Evolutionary conservation across 2,113 vertebrate species (phyloP).

Genomic region (Ailurus styani): DNA sequence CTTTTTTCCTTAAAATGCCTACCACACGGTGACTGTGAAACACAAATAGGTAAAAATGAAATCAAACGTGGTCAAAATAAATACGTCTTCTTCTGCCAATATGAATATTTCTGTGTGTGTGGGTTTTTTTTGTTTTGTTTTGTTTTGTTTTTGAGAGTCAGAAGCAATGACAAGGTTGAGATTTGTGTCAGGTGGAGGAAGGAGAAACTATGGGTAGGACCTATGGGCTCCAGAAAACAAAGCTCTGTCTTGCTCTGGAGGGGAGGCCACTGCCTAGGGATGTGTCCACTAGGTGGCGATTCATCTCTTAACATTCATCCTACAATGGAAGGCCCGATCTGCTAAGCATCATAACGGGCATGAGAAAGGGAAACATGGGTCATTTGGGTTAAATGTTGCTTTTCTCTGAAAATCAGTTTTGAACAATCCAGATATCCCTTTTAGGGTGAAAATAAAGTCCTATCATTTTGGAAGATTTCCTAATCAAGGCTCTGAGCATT

Average conservation of each 20-base stretch:
- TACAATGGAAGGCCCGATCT: neutral
- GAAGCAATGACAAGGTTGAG: neutral
- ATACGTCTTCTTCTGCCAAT: neutral
- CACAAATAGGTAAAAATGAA: constrained; percentile 15
- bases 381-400: neutral
- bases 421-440: neutral
- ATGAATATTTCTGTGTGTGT: neutral
- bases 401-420: neutral
- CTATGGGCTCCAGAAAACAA: constrained; percentile 39
- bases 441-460: neutral
- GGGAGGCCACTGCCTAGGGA: neutral
- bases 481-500: neutral
- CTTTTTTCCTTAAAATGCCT: neutral
- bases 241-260: neutral
- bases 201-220: neutral
- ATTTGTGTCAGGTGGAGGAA: neutral
- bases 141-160: neutral
- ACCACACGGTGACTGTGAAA: neutral
- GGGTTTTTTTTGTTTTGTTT: neutral
- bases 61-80: neutral
- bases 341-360: neutral
- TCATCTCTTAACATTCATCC: constrained; percentile 28
- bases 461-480: neutral
- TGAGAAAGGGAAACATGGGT: neutral
- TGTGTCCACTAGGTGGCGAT: constrained; percentile 70